Evolutionary conservation across 2,888 invertebrate genomes (phyloP), one percentile per base, ranked within the genome.

Genomic region (Sialis lutaria): DNA sequence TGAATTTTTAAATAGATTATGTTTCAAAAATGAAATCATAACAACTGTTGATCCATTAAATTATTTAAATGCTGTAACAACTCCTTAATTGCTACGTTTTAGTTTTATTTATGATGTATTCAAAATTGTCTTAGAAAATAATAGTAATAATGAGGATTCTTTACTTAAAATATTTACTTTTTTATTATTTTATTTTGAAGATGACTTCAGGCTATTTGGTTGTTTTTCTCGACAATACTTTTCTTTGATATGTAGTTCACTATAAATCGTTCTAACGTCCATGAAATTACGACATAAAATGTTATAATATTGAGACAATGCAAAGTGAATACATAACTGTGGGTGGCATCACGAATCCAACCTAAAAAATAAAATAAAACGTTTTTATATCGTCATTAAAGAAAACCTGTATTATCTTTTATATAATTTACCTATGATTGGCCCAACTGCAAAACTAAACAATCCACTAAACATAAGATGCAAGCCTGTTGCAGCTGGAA

Each of bases 401-500:
- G 32, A 31, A n/a, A 6, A 5, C 34, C n/a, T 13, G 34, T 13
- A 37, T 5, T 7, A 9, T 37, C 1, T 40, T 31, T 1, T 4
- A n/a, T n/a, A 7, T 32, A 42, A 58, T 68, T 65, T 60, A 79
- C 80, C 82, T 33, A 82, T 75, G 53, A 79, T 57, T 32, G 82
- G 82, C 42, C 81, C 82, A 30, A 78, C 58, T 1, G 65, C 50
- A 4, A 81, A 60, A 48, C 76, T 77, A 8, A 77, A 70, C 4
- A 81, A 59, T 1, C 82, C 82, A 54, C 79, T 75, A 42, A 75
- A 74, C 6, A 82, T 63, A 35, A 82, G 60, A 57, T 82, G 82
- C 42, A 83, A 64, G 1, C 82, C 82, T 1, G 79, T 72, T 3
- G 82, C 82, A 7, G 78, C 80, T 0, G 83, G 81, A 49, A 83